Percentiles rank a stretch among this genome's conserved stretches.
These are phyloP conservation scores for Laupala kohalensis DNA, from an alignment of 1,140 invertebrate species.

Conservation along the genomic window DNA sequence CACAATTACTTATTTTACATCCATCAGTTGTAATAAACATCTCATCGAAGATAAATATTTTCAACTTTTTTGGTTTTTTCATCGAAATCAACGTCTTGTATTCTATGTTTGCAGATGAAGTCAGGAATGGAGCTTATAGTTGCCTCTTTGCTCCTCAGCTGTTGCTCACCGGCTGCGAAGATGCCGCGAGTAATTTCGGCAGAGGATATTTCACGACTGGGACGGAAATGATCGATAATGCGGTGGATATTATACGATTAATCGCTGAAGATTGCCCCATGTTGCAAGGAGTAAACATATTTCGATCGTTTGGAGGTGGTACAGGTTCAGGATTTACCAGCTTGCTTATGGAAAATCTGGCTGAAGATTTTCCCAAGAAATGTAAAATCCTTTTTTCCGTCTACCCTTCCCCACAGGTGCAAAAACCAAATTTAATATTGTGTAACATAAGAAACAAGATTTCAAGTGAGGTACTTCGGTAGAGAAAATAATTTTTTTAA, in stretches of 20 bases:
- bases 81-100: too few relatives aligned
- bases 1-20: too few relatives aligned
- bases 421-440: neutral
- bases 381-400: constrained; percentile 63
- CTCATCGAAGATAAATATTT: too few relatives aligned
- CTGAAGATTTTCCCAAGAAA: constrained; percentile 54
- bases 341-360: constrained; percentile 54
- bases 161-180: constrained; percentile 50
- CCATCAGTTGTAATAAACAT: too few relatives aligned
- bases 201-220: constrained; percentile 49
- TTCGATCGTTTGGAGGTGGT: constrained; percentile 45
- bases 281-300: constrained; percentile 45
- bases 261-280: constrained; percentile 30
- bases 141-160: constrained; percentile 45
- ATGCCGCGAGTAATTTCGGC: constrained; percentile 50
- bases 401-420: constrained; percentile 62
- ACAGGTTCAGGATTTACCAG: constrained; percentile 61
- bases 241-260: constrained; percentile 33
- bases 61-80: too few relatives aligned
- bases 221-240: constrained; percentile 44
- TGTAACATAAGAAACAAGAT: too few relatives aligned
- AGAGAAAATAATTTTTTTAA: neutral
- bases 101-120: constrained; percentile 40
- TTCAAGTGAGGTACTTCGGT: too few relatives aligned
- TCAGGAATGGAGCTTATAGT: constrained; percentile 46